These are phyloP conservation scores for Ophioninae sp. DNA, from an alignment of 2,888 invertebrate species.

Conservation along the genomic window DNA sequence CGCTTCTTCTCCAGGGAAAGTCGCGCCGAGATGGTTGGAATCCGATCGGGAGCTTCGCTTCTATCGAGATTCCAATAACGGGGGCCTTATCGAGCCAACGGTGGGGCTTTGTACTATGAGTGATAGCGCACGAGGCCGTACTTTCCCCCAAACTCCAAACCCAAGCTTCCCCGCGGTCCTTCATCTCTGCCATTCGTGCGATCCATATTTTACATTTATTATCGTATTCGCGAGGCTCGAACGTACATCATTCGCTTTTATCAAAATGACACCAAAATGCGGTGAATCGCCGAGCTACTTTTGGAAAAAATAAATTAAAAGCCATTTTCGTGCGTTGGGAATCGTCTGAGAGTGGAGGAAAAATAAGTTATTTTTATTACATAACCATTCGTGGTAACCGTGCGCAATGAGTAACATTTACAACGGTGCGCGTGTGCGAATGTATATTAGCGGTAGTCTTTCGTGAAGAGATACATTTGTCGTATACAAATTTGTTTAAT, in stretches of 20 bases:
- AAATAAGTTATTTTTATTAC: conserved; percentile 5
- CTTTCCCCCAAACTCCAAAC: conserved; percentile 49
- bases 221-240: conserved; percentile 76
- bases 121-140: conserved; percentile 76
- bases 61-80: conserved; percentile 80
- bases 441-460: no score
- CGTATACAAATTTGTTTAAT: no score
- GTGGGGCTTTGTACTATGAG: conserved; percentile 79
- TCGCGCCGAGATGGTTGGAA: conserved; percentile 73
- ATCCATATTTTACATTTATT: conserved; percentile 78
- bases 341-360: conserved; percentile 3
- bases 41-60: conserved; percentile 75
- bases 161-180: conserved; percentile 73
- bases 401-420: no score
- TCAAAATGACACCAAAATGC: conserved; percentile 47
- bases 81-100: conserved; percentile 74
- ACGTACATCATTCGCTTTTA: conserved; percentile 74
- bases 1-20: conserved; percentile 64
- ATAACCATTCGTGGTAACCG: no score
- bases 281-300: conserved; percentile 20
- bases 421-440: no score
- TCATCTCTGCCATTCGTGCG: conserved; percentile 53
- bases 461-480: no score
- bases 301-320: conserved; percentile 31
- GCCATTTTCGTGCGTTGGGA: neutral